phyloP scores from a whole-genome alignment of 1,140 invertebrate genomes.

The Nasonia vitripennis region DNA sequence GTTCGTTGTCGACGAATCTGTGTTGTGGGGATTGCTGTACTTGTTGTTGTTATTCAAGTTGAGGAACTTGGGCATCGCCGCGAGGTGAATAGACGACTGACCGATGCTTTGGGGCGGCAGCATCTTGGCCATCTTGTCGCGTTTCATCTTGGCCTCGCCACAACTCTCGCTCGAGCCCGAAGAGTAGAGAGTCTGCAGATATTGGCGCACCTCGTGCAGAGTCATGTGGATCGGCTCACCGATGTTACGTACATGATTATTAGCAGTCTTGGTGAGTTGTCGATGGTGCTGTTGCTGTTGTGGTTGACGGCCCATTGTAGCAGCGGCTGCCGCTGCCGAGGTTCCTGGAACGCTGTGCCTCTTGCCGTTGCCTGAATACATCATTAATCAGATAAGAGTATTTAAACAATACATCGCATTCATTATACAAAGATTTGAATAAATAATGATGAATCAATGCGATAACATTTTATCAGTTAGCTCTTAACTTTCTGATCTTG shows the following conservation, averaged over 20 bases:
- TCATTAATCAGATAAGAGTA: not conserved
- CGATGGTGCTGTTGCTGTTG: conserved; percentile 49
- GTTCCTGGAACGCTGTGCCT: conserved; percentile 78
- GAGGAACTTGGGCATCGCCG: conserved; percentile 67
- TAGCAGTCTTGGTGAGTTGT: conserved; percentile 20
- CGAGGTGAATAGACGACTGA: conserved; percentile 66
- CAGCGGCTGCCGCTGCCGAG: conserved; percentile 62
- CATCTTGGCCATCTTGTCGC: conserved; percentile 63
- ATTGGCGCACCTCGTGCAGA: conserved; percentile 88
- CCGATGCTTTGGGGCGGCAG: conserved; percentile 55
- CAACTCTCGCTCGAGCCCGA: conserved; percentile 76
- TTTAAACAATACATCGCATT: not conserved
- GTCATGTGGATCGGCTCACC: conserved; percentile 90
- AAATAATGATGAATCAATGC: not conserved
- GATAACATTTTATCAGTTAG: too few species aligned
- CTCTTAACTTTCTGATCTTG: not conserved
- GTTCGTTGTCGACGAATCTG: conserved; percentile 70
- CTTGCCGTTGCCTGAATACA: conserved; percentile 65
- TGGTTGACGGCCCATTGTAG: conserved; percentile 47
- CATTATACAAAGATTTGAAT: not conserved
- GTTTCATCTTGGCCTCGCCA: conserved; percentile 68
- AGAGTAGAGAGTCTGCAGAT: conserved; percentile 86
- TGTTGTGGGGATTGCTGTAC: conserved; percentile 72
- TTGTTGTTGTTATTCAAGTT: conserved; percentile 73
- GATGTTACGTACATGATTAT: conserved; percentile 61